Percentiles rank a stretch among this genome's conserved stretches.
Evolutionary conservation across 2,113 vertebrate genomes (phyloP).

Genomic region (Protobothrops flavoviridis): DNA sequence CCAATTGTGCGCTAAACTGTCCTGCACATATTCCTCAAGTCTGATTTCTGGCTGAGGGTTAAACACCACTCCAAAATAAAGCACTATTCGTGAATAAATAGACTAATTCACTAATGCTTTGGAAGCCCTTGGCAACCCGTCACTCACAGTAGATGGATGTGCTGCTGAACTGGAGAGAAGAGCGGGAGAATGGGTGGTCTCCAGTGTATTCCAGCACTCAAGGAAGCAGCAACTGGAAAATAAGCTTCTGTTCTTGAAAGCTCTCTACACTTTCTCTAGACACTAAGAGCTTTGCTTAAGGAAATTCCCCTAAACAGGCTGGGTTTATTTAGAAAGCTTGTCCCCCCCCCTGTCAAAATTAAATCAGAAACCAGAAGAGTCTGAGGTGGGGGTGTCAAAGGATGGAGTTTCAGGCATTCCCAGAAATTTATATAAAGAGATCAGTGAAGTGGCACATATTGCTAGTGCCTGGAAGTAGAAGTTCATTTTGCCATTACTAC

Average conservation of each 20-base stretch:
- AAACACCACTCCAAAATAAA: background rate
- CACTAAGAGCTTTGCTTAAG: conserved; percentile 31
- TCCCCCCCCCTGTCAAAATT: conserved; percentile 17
- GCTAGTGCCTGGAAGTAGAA: background rate
- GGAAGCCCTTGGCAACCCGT: conserved; percentile 21
- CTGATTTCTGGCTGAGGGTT: background rate
- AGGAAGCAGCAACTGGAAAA: conserved; percentile 16
- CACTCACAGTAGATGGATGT: conserved; percentile 24
- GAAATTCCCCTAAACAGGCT: conserved; percentile 11
- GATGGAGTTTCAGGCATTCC: conserved; percentile 10
- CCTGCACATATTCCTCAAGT: background rate
- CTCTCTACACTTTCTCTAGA: conserved; percentile 13
- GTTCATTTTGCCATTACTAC: background rate
- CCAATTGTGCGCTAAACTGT: background rate
- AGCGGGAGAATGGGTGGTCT: conserved; percentile 9
- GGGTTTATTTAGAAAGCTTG: conserved; percentile 27
- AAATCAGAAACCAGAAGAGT: conserved; percentile 23
- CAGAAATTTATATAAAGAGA: conserved; percentile 24
- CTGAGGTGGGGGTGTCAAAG: background rate
- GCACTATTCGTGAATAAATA: conserved; percentile 34
- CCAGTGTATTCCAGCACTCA: conserved; percentile 1
- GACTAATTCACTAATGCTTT: conserved; percentile 22
- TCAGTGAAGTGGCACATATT: conserved; percentile 3
- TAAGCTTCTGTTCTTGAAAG: conserved; percentile 8
- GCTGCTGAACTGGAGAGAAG: conserved; percentile 6